Evolutionary conservation across 2,113 vertebrate species (phyloP).

Genomic region (Platycercus adscitus): DNA sequence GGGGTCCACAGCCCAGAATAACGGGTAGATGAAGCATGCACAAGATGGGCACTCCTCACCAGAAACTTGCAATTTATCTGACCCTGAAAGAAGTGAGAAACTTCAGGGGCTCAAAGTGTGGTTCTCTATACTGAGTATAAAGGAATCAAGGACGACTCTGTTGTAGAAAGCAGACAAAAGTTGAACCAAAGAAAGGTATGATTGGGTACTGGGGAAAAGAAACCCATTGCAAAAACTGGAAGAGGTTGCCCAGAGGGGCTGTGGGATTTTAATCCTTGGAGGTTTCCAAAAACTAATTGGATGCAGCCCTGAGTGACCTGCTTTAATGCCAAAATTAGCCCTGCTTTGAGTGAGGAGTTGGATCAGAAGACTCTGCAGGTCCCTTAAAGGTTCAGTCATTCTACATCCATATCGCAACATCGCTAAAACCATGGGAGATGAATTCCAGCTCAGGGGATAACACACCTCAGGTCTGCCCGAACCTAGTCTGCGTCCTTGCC

Average conservation of each 20-base stretch:
- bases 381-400: neutral
- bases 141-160: neutral
- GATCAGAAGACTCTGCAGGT: neutral
- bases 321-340: neutral
- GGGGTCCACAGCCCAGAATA: neutral
- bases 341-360: neutral
- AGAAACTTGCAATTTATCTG: neutral
- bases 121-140: neutral
- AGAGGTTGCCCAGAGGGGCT: neutral
- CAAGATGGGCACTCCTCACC: neutral
- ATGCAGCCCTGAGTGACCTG: neutral
- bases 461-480: neutral
- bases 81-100: neutral
- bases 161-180: neutral
- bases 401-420: neutral
- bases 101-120: neutral
- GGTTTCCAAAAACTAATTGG: neutral
- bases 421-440: neutral
- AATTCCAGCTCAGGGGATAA: neutral
- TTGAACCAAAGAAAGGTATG: neutral
- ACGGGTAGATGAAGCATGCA: neutral
- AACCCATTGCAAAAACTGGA: neutral
- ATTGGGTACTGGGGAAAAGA: neutral
- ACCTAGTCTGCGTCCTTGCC: rapidly evolving
- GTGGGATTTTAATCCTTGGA: neutral